Evolutionary conservation across 2,888 invertebrate genomes (phyloP), one percentile per base, ranked within the genome.

Genomic region (Dasypolia templi): DNA sequence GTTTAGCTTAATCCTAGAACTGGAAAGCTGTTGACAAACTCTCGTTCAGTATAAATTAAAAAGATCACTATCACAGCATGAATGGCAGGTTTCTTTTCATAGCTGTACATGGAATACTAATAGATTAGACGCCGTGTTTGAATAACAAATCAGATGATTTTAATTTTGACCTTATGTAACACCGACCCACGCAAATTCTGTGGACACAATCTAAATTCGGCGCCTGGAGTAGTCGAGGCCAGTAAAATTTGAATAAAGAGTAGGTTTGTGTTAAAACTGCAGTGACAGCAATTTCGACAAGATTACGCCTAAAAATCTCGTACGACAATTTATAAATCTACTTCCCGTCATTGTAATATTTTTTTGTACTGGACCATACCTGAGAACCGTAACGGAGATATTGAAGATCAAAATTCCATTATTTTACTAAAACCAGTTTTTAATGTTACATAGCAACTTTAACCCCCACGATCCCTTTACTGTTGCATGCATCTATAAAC

Each of bases 111-210:
- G 67, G 84, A 80, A 77, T 86, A 73, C 81, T 84, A 80, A 86
- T 84, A 78, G 85, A 85, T 82, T 82, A 82, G 51, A 49, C 53
- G 46, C 42, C 77, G 44, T 77, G 69, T 82, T 84, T 85, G 79
- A 86, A 84, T 84, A 82, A 80, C 70, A 85, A 84, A 85, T 85
- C 64, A 85, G 65, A 71, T 85, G 72, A 59, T 82, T 82, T 79
- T 78, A 82, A 80, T 78, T 63, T 61, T 63, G 65, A 78, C 73
- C 66, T 86, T 82, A 86, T 75, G 87, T 86, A 79, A 85, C 49
- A 42, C 6, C 70, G 49, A 32, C 85, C 87, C 55, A 86, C 85
- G 83, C 87, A 74, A 82, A 85, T 82, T 85, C 82, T 74, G 44
- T 70, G 66, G 67, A 55, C 63, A 64, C 75, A 78, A 76, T 72